Conservation (phyloP, 2,113 vertebrate species). For the Rhombomys opimus region DNA sequence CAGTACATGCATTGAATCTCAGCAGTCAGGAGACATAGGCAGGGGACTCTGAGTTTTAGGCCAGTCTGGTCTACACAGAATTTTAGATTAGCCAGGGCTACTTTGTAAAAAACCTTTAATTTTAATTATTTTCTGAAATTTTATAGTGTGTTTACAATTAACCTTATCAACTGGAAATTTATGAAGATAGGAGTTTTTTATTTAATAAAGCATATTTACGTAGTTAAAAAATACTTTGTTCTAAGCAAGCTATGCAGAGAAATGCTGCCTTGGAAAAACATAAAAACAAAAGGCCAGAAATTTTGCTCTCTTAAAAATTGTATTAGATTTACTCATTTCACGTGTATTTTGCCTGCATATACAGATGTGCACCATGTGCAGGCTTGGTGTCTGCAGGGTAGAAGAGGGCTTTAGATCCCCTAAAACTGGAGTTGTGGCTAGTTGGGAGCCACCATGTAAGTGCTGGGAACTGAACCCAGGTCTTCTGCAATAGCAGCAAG, state of each 20-base stretch:
- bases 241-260: not conserved
- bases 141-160: constrained; percentile 37
- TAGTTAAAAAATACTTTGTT: not conserved
- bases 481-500: not conserved
- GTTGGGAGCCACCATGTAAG: not conserved
- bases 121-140: not conserved
- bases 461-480: not conserved
- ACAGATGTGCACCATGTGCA: no score
- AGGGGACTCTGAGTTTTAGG: not conserved
- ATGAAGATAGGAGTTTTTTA: not conserved
- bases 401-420: not conserved
- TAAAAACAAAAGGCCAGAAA: not conserved
- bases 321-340: not conserved
- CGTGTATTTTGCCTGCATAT: not conserved
- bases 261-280: not conserved
- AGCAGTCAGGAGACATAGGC: not conserved
- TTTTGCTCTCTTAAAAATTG: not conserved
- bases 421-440: not conserved
- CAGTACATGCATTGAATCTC: not conserved
- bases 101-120: constrained; percentile 30
- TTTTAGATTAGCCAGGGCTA: not conserved
- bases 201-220: constrained; percentile 1
- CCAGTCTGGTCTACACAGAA: not conserved
- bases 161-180: constrained; percentile 48
- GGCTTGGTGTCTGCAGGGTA: not conserved